Evolutionary conservation across 2,113 vertebrate genomes (phyloP), one percentile per base, ranked within the genome.

Genomic region (Rhabdomys dilectus): DNA sequence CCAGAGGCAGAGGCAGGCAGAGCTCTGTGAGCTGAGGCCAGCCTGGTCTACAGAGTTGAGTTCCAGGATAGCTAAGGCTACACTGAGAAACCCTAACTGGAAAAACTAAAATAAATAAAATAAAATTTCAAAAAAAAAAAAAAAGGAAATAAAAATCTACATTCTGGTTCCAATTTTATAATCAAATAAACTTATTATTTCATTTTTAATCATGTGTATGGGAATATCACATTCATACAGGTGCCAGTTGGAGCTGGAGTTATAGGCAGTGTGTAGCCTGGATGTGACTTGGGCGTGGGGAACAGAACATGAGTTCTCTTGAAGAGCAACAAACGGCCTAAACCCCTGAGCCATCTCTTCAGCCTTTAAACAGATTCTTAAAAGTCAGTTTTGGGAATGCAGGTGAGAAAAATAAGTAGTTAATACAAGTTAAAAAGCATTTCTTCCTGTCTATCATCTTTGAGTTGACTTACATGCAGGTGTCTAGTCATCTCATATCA

Each of bases 391-490:
- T n/a, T 56, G 9, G 34, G 78, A 56, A 56, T 21, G 19, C n/a
- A n/a, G 51, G 56, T 56, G 78, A 81, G 34, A 56, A 81, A 45
- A 56, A n/a, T 75, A 58, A 66, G 36, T 86, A 82, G 58, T 34
- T 48, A 58, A 82, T 88, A 91, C 31, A 90, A 87, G n/a, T n/a
- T 31, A 45, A 75, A 91, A 89, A 86, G 45, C 34, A 64, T 84
- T 91, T 88, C 42, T 89, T 80, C 89, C 17, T 82, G 60, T 34
- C 51, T 26, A 58, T 81, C 51, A 51, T 78, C 76, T 80, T 56
- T 39, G 31, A 76, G 73, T 21, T 34, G n/a, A 42, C 56, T 81
- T 78, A 51, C 36, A 76, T n/a, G 11, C 53, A 72, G 62, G 62
- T 76, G 94, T 87, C 68, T 58, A 80, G 58, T 48, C 42, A 62